Conservation (phyloP, 2,888 invertebrate species). For the Cryptus viduatorius region DNA sequence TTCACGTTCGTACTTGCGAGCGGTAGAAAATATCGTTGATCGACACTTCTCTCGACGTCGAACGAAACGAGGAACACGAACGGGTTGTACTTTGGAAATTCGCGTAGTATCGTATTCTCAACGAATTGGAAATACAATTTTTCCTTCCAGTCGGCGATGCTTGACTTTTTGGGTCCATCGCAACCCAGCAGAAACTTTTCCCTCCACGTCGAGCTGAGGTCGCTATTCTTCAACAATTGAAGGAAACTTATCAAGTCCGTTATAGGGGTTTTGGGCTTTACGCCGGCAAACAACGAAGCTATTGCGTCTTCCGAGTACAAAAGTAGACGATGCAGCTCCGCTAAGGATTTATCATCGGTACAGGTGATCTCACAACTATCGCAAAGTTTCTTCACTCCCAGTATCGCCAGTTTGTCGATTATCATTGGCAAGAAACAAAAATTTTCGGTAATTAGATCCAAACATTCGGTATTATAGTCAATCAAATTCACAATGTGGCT, state of each 20-base stretch:
- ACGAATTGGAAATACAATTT: slow-evolving; percentile 14
- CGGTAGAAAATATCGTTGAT: background rate
- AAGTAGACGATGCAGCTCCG: background rate
- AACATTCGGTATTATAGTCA: background rate
- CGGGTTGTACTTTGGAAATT: background rate
- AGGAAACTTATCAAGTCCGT: slow-evolving; percentile 20
- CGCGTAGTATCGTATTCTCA: background rate
- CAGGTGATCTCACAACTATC: background rate
- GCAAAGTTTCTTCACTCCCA: background rate
- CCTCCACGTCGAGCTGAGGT: background rate
- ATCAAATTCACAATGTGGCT: background rate
- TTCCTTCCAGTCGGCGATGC: slow-evolving; percentile 19
- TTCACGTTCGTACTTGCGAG: background rate
- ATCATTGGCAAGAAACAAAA: background rate
- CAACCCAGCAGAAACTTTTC: background rate
- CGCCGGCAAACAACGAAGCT: background rate
- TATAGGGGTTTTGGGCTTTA: background rate
- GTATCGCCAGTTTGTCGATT: slow-evolving; percentile 11
- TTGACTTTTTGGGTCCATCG: background rate
- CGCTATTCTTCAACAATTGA: background rate
- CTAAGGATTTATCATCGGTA: background rate
- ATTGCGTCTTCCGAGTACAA: slow-evolving; percentile 23
- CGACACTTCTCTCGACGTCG: background rate
- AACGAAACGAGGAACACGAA: background rate
- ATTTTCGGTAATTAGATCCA: background rate